Percentiles rank a stretch among this genome's conserved stretches.
Evolutionary conservation across 2,797 vertebrate species (phyloP).

Genomic region (Galago senegalensis): DNA sequence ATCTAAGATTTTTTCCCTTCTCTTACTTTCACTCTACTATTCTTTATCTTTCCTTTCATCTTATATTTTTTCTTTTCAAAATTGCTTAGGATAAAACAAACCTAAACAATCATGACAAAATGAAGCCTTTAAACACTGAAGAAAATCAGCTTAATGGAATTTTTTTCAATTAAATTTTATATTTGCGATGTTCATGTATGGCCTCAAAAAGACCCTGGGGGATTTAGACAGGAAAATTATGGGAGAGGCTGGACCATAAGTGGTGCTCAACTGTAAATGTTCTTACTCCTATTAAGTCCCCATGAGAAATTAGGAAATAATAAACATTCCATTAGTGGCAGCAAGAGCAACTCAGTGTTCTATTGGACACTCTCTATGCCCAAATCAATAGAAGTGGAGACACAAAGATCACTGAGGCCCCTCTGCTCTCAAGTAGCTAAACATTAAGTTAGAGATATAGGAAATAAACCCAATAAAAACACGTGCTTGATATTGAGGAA

Average conservation of each 20-base stretch:
- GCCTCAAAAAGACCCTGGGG: neutral
- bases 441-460: neutral
- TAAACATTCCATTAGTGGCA: neutral
- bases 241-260: neutral
- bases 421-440: neutral
- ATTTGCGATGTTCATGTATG: neutral
- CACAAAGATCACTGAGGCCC: neutral
- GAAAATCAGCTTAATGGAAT: neutral
- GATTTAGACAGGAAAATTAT: neutral
- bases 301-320: neutral
- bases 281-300: rapidly evolving
- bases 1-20: neutral
- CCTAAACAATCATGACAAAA: neutral
- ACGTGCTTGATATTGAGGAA: neutral
- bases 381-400: constrained; percentile 48
- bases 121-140: neutral
- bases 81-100: neutral
- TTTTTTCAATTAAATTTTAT: neutral
- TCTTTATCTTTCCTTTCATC: neutral
- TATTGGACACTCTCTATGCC: neutral
- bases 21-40: neutral
- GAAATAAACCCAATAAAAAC: neutral
- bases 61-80: neutral
- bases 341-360: neutral
- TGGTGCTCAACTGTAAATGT: neutral